phyloP scores from a whole-genome alignment of 2,113 vertebrate genomes.

The Halcyon malimbica region DNA sequence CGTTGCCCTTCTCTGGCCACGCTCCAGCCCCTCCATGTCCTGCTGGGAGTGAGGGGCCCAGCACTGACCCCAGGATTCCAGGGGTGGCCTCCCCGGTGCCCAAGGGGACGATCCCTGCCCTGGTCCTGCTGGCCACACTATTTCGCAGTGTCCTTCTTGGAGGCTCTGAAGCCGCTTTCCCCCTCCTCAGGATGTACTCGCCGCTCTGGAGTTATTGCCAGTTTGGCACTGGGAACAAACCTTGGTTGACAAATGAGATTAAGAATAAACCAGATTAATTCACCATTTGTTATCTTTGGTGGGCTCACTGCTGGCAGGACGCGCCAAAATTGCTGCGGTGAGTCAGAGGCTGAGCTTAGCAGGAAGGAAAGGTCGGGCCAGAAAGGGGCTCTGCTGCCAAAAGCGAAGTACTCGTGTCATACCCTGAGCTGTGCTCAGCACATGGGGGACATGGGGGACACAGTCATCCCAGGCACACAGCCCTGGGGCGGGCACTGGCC shows the following conservation, averaged over 20 bases:
- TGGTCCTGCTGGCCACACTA: neutral
- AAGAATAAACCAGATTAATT: neutral
- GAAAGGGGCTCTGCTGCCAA: neutral
- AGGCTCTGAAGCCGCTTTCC: neutral
- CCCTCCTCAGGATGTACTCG: rapidly evolving
- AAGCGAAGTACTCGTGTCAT: neutral
- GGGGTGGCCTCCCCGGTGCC: no score
- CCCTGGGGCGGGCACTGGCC: neutral
- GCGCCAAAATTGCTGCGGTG: neutral
- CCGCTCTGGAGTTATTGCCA: rapidly evolving
- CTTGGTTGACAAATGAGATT: neutral
- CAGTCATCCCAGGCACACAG: no score
- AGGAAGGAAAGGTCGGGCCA: neutral
- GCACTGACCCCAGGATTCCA: no score
- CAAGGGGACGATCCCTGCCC: neutral
- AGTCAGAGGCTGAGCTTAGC: neutral
- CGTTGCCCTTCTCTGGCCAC: no score
- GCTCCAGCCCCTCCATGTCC: no score
- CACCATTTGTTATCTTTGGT: rapidly evolving
- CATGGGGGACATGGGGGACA: rapidly evolving
- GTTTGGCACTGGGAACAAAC: neutral
- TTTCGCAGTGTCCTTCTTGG: no score
- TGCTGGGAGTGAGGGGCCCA: no score
- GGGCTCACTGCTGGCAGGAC: neutral
- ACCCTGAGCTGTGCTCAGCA: neutral